Base-by-base conservation (phyloP, 1,140 invertebrate genomes). In the Amphibalanus amphitrite region DNA sequence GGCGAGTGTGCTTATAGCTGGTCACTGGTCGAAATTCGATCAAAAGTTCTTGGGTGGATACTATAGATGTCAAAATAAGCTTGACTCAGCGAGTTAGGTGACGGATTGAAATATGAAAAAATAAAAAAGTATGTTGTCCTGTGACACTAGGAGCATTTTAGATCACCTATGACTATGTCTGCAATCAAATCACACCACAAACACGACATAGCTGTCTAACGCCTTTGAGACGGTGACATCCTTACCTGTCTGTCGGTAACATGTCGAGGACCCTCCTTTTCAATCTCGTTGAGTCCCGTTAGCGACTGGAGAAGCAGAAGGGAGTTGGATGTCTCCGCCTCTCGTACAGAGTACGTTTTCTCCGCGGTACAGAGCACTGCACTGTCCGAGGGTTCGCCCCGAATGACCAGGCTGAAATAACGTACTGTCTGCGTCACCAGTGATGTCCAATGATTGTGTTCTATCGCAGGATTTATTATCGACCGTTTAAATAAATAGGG, bases 281-380 rank as follows among this genome's bases (percentile, higher is more conserved):
- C 26, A 3, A 67, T 10, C 17, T 28, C 8, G 23, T 67, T 10
- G 10, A 26, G 17, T 13, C 3, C 4, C 3, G n/a, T 26, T 3
- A 67, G 65, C 6, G 65, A 28, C 6, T 67, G n/a, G 23, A 67
- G 65, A n/a, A 67, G 65, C 65, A 67, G 65, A 8, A 67, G 65
- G 3, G 65, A 26, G 28, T 67, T 67, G 65, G 65, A 67, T 26
- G 65, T 67, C 65, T 67, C 65, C 10, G 65, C 65, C 65, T 67
- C 65, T 0, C 65, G 65, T 3, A 67, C n/a, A 8, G 8, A 10
- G 28, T 67, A 67, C 17, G 65, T 67, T 0, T 26, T n/a, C 3
- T 28, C 8, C 1, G 23, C 1, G 26, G 65, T 67, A 25, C 65
- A 67, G 3, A 67, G 8, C 23, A 67, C 65, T 1, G 65, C 65